Evolutionary conservation across 64 coral and sea anemone genomes (phyloP).

Genomic region (Actinia equina): DNA sequence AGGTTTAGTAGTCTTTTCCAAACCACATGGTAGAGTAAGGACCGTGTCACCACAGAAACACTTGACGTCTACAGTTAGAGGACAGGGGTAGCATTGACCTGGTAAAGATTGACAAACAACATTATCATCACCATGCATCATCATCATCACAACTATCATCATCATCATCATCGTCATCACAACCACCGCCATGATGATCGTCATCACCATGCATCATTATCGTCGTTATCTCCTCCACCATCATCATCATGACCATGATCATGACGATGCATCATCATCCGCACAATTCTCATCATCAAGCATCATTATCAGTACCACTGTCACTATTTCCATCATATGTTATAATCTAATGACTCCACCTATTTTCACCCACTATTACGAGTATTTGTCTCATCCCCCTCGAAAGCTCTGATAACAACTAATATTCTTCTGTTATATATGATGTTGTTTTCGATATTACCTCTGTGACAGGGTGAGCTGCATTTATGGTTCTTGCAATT

Average conservation of each 20-base stretch:
- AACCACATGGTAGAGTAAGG: conserved; percentile 77
- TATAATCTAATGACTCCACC: too few species aligned
- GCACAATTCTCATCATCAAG: too few species aligned
- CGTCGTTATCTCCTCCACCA: too few species aligned
- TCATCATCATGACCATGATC: too few species aligned
- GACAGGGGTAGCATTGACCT: conserved; percentile 95
- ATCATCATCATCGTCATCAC: background rate
- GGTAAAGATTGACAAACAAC: background rate
- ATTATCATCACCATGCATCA: background rate
- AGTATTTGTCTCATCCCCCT: too few species aligned
- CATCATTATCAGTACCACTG: too few species aligned
- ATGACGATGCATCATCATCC: too few species aligned
- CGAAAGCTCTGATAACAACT: too few species aligned
- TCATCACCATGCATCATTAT: too few species aligned
- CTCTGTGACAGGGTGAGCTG: conserved; percentile 91
- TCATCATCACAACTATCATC: background rate
- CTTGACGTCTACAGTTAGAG: conserved; percentile 62
- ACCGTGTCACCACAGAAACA: conserved; percentile 91
- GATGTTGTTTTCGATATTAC: conserved; percentile 16
- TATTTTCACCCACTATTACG: background rate
- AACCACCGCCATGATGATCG: too few species aligned
- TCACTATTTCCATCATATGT: too few species aligned
- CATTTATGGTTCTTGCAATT: conserved; percentile 98
- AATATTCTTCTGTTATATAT: background rate
- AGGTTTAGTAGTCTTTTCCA: conserved; percentile 85